Percentiles rank a stretch among this genome's conserved stretches.
Evolutionary conservation across 2,888 invertebrate species (phyloP).

Genomic region (Lithophane leautieri): DNA sequence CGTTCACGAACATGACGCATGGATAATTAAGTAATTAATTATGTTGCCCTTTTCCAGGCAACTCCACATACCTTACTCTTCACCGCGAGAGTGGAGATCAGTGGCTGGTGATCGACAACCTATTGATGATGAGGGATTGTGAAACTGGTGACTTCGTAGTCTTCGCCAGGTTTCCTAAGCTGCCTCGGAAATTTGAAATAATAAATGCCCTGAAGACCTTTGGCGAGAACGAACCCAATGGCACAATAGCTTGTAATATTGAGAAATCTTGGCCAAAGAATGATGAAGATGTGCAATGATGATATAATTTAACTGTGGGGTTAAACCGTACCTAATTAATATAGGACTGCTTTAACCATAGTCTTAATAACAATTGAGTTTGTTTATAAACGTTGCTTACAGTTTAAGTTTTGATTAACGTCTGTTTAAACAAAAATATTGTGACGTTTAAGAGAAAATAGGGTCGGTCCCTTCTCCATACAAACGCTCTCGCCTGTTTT

Average conservation of each 20-base stretch:
- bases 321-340: neutral
- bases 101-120: constrained; percentile 72
- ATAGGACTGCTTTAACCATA: neutral
- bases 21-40: neutral
- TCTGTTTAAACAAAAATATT: too few species aligned
- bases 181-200: constrained; percentile 58
- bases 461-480: too few species aligned
- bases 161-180: constrained; percentile 67
- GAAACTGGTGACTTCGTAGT: constrained; percentile 70
- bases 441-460: too few species aligned
- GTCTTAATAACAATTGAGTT: neutral
- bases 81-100: constrained; percentile 72
- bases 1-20: too few species aligned
- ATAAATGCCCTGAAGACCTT: constrained; percentile 65
- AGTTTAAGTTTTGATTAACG: neutral
- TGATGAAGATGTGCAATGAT: neutral
- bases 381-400: neutral
- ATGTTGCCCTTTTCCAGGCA: constrained; percentile 52
- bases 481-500: too few species aligned
- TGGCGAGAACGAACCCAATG: constrained; percentile 65
- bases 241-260: constrained; percentile 62
- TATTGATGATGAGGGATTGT: constrained; percentile 79
- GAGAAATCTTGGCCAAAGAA: constrained; percentile 28
- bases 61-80: constrained; percentile 57
- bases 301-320: neutral